A percentile compares a stretch with the other conserved stretches of the same genome.
Evolutionary conservation across 2,797 vertebrate genomes (phyloP).

Genomic region (Champsocephalus gunnari): DNA sequence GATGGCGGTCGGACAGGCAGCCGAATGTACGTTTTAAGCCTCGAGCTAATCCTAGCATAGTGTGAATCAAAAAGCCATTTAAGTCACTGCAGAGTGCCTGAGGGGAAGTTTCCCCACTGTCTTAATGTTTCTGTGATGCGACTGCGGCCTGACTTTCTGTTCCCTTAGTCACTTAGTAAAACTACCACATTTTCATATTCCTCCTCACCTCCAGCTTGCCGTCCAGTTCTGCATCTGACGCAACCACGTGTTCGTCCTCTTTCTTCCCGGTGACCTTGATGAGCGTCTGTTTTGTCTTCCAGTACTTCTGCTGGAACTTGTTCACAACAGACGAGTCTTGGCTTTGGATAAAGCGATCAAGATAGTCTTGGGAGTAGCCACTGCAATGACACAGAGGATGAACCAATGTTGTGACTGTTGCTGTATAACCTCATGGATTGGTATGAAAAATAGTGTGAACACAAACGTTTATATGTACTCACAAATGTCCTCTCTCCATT

Average conservation of each 20-base stretch:
- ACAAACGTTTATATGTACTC: constrained; percentile 51
- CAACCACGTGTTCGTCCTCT: constrained; percentile 95
- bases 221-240: constrained; percentile 96
- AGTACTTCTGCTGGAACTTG: constrained; percentile 97
- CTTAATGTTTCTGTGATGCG: constrained; percentile 34
- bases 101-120: constrained; percentile 18
- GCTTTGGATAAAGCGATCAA: constrained; percentile 90
- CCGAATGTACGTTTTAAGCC: constrained; percentile 44
- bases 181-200: background rate
- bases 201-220: constrained; percentile 92
- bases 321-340: constrained; percentile 96
- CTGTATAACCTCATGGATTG: background rate
- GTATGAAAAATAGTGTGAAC: background rate
- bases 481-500: constrained; percentile 83
- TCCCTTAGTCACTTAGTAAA: background rate
- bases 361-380: constrained; percentile 88
- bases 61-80: constrained; percentile 68
- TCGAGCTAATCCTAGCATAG: constrained; percentile 9
- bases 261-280: constrained; percentile 97
- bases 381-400: constrained; percentile 65
- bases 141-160: background rate
- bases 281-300: constrained; percentile 98
- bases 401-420: background rate
- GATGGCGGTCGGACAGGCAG: constrained; percentile 26
- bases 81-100: constrained; percentile 28